Base-by-base conservation (phyloP, 2,888 invertebrate genomes). In the Cheilosia soror region DNA sequence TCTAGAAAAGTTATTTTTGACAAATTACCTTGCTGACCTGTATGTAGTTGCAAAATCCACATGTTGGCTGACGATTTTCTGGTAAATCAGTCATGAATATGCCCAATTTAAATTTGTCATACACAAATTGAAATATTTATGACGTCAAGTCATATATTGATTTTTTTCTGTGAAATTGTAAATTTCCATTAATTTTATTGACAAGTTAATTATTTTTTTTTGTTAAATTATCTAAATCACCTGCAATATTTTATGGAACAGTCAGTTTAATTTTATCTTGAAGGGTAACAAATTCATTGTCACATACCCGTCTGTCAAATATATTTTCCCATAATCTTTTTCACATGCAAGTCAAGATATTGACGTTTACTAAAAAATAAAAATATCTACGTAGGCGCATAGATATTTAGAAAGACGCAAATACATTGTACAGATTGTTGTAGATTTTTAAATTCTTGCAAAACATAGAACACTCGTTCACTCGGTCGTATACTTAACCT, bases 401-500 rank as follows among this genome's bases (percentile, higher is more conserved):
- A 20, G 44, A 6, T 47, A n/a, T 15, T 15, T 47, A 5, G 44
- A 44, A 44, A 15, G 44, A 44, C 15, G 15, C 15, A 47, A 47
- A 47, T 47, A 7, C 7, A 47, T 15, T 47, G 1, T n/a, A 11
- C 37, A 37, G n/a, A n/a, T n/a, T n/a, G 9, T 37, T 37, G 37
- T 3, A 44, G 55, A 55, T 29, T 57, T 57, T 37, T 7, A 20
- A 37, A 63, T 27, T 13, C 27, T 40, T 40, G 29, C 40, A 25
- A 47, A 47, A 31, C 7, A 63, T 15, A 1, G 9, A 44, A 47
- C 29, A 29, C n/a, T 5, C n/a, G 11, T 42, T 42, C 31, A n/a
- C 68, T 55, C 4, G 15, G 68, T n/a, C 68, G 68, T 68, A 68
- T 68, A 44, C 68, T 44, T 55, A 55, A 55, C 20, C 55, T 66